Conservation (phyloP, 2,113 vertebrate genomes). For the Mirza zaza region DNA sequence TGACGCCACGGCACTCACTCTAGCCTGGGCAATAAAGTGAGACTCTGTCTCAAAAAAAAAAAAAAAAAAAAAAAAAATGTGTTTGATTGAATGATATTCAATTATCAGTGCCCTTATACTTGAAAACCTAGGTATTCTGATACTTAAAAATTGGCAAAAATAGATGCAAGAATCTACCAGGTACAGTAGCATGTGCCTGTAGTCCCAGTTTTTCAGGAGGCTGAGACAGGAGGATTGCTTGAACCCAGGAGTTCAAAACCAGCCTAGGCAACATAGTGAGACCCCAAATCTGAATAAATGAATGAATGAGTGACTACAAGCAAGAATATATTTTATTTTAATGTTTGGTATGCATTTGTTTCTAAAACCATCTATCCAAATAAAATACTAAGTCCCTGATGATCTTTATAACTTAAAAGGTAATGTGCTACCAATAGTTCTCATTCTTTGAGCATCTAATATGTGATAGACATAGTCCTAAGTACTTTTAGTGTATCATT, state of each 20-base stretch:
- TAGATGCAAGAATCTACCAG: not conserved
- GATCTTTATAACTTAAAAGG: slow-evolving; percentile 35
- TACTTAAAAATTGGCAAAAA: not conserved
- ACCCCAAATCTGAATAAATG: no score
- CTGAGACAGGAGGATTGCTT: no score
- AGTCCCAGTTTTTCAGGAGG: no score
- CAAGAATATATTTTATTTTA: slow-evolving; percentile 24
- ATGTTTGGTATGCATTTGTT: not conserved
- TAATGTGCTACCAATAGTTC: not conserved
- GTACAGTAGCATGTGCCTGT: no score
- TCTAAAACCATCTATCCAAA: not conserved
- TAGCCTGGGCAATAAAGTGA: no score
- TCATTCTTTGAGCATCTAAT: not conserved
- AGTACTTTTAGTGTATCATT: not conserved
- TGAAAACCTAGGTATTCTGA: slow-evolving; percentile 37
- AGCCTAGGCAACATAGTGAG: no score
- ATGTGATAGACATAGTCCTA: not conserved
- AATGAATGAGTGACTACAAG: no score
- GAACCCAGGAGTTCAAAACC: no score
- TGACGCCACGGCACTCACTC: no score
- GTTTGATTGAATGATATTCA: not conserved
- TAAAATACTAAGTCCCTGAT: slow-evolving; percentile 22
- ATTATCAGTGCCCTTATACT: not conserved
- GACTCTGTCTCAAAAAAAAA: no score
- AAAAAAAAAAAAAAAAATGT: no score